A percentile compares a stretch with the other conserved stretches of the same genome.
phyloP scores from a whole-genome alignment of 2,113 vertebrate species.

The Xiphias gladius region DNA sequence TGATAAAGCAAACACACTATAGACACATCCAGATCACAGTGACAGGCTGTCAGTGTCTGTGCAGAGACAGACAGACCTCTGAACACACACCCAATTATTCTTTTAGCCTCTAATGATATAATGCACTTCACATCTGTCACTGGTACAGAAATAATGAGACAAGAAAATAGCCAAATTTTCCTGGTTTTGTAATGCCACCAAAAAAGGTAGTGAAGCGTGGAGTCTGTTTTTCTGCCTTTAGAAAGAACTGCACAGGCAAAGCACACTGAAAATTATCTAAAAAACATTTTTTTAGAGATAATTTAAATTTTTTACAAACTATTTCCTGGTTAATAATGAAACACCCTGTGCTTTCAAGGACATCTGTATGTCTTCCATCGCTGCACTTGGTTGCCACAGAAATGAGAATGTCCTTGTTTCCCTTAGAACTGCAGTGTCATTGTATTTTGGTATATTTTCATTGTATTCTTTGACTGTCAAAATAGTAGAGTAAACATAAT shows the following conservation, averaged over 20 bases:
- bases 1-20: conserved; percentile 48
- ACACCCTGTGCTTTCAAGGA: neutral
- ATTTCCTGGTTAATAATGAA: conserved; percentile 29
- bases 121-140: neutral
- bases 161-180: neutral
- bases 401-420: neutral
- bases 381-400: neutral
- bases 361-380: neutral
- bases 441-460: neutral
- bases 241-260: neutral
- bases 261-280: neutral
- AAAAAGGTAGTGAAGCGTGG: neutral
- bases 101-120: conserved; percentile 1
- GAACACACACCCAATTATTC: neutral
- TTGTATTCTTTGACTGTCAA: neutral
- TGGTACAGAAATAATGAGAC: conserved; percentile 7
- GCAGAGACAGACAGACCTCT: conserved; percentile 19
- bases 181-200: neutral
- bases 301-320: neutral
- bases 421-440: neutral
- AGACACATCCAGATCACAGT: conserved; percentile 31
- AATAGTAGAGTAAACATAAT: neutral
- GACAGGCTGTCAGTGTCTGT: conserved; percentile 4
- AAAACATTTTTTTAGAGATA: neutral
- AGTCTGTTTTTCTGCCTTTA: neutral